These are phyloP conservation scores for Gila orcuttii DNA, from an alignment of 2,113 vertebrate species.

Conservation along the genomic window DNA sequence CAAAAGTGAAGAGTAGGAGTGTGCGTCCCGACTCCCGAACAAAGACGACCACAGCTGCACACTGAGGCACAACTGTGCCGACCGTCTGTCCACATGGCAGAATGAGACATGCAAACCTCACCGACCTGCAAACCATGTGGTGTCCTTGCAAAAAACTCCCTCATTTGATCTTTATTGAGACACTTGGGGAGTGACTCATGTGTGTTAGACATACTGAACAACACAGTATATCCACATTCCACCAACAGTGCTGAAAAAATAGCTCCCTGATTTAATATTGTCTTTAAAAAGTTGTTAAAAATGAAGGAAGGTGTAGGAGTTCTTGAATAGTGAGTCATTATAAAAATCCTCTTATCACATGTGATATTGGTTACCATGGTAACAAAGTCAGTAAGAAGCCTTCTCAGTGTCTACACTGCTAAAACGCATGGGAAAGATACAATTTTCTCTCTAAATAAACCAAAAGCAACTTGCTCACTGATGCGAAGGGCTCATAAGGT, in stretches of 20 bases:
- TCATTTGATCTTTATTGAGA: constrained; percentile 48
- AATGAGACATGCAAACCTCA: constrained; percentile 31
- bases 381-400: not conserved
- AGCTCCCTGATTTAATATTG: constrained; percentile 9
- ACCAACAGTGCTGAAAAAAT: constrained; percentile 14
- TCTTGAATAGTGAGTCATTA: not conserved
- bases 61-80: constrained; percentile 44
- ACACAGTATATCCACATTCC: not conserved
- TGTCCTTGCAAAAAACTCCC: constrained; percentile 48
- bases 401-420: not conserved
- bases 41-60: constrained; percentile 50
- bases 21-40: not conserved
- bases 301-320: constrained; percentile 19
- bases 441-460: not conserved
- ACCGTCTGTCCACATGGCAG: constrained; percentile 52
- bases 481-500: not conserved
- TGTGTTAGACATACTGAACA: not conserved
- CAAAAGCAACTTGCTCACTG: not conserved
- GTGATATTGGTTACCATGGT: constrained; percentile 1
- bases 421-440: not conserved
- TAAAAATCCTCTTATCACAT: not conserved
- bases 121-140: constrained; percentile 49
- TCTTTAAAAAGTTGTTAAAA: constrained; percentile 17
- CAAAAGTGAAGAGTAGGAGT: constrained; percentile 18
- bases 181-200: constrained; percentile 24